A percentile compares a stretch with the other conserved stretches of the same genome.
Evolutionary conservation across 2,797 vertebrate genomes (phyloP).

Genomic region (Benthosema pterotum): DNA sequence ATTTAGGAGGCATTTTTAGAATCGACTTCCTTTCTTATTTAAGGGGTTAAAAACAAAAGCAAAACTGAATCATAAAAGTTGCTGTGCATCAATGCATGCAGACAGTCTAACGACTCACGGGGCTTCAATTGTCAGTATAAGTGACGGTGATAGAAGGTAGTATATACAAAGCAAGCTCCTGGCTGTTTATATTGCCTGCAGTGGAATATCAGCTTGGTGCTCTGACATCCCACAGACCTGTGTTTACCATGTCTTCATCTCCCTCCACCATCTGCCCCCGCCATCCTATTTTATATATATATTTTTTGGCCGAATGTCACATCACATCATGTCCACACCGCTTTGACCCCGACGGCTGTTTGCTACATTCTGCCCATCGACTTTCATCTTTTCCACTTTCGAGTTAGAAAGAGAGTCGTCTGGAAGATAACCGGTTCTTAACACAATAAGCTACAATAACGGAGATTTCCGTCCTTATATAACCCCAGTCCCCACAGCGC

Average conservation of each 20-base stretch:
- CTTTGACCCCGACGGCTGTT: constrained; percentile 41
- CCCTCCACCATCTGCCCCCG: constrained; percentile 30
- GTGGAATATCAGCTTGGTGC: constrained; percentile 12
- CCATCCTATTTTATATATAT: constrained; percentile 20
- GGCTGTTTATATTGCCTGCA: constrained; percentile 27
- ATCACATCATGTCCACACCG: constrained; percentile 15
- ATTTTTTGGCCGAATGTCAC: constrained; percentile 43
- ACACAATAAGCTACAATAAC: too few species aligned
- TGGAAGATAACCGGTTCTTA: neutral
- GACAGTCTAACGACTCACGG: neutral
- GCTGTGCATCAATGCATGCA: too few species aligned
- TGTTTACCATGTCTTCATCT: constrained; percentile 45
- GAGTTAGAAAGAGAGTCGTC: too few species aligned
- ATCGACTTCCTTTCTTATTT: too few species aligned
- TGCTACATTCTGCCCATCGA: constrained; percentile 15
- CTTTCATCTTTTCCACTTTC: constrained; percentile 31
- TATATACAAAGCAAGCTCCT: constrained; percentile 29
- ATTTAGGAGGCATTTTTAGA: too few species aligned
- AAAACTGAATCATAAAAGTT: too few species aligned
- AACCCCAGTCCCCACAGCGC: too few species aligned
- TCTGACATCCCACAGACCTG: constrained; percentile 34
- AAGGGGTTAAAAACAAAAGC: too few species aligned
- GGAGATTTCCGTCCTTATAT: too few species aligned
- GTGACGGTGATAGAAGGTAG: constrained; percentile 19
- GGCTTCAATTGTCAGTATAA: constrained; percentile 22